Base-by-base conservation (phyloP, 1,140 invertebrate species). In the Solen grandis region DNA sequence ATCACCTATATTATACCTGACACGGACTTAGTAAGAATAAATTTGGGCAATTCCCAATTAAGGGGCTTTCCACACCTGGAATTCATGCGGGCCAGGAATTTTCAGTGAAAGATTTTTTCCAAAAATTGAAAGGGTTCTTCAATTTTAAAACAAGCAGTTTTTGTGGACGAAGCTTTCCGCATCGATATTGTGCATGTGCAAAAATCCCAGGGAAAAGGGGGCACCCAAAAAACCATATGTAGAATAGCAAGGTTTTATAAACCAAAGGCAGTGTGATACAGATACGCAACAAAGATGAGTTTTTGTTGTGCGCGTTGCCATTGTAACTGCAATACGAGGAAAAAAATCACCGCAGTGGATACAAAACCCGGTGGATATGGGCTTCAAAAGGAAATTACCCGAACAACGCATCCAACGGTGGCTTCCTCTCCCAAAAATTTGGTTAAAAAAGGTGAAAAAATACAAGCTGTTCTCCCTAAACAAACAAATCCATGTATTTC, bases 291-390 rank as follows among this genome's bases (percentile, higher is more conserved):
- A 3, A 54, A 0, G 65, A 69, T 31, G 46, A 69, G n/a, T n/a
- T 19, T 69, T 1, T 69, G 65, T 31, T 69, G 65, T 52, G 65
- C 41, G n/a, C n/a, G 65, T n/a, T 1, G 62, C 62, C 2, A 66
- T 66, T 41, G 62, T 66, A 5, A 66, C 62, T 5, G 62, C 62
- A 5, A 66, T 41, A 41, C 35, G 36, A 25, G 8, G 14, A 22
- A 25, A 72, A 54, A 65, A 74, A 33, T 60, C 73, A 27, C 22
- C 41, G 27, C 29, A 66, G 41, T 83, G 81, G 65, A 81, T 66
- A 62, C 14, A 5, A 76, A 75, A 8, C 52, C 70, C n/a, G 8
- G 13, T n/a, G 13, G 16, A 14, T 63, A n/a, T n/a, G n/a, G n/a
- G n/a, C n/a, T n/a, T n/a, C n/a, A n/a, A n/a, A n/a, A n/a, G n/a